Evolutionary conservation across 2,797 vertebrate genomes (phyloP).

Genomic region (Melanotaenia maccullochi): DNA sequence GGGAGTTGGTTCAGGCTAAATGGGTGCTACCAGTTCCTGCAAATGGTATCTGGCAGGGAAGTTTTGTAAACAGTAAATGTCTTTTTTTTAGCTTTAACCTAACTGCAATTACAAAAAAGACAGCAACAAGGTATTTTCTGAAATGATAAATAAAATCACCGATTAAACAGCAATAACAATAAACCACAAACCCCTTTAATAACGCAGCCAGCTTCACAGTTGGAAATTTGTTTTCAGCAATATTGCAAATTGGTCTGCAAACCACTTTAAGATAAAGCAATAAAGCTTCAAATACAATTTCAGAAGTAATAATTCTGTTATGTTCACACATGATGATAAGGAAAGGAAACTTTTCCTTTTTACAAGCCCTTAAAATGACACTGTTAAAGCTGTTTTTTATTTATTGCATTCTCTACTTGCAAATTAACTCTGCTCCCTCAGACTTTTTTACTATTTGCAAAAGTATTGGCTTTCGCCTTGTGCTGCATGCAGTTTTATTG

Average conservation of each 20-base stretch:
- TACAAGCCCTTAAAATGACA: conserved; percentile 69
- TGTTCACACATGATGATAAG: conserved; percentile 60
- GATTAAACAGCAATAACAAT: conserved; percentile 19
- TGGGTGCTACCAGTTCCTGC: conserved; percentile 19
- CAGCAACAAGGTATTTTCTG: neutral
- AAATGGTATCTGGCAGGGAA: conserved; percentile 18
- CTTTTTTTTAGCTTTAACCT: conserved; percentile 6
- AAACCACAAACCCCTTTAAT: conserved; percentile 25
- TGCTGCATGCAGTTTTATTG: conserved; percentile 58
- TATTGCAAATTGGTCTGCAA: conserved; percentile 37
- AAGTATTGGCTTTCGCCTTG: conserved; percentile 37
- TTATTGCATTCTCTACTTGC: conserved; percentile 60
- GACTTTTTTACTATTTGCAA: conserved; percentile 41
- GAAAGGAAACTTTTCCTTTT: conserved; percentile 68
- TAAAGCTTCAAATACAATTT: conserved; percentile 50
- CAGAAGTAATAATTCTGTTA: conserved; percentile 57
- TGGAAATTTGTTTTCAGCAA: conserved; percentile 29
- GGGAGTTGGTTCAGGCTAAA: conserved; percentile 26
- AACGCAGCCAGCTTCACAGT: conserved; percentile 21
- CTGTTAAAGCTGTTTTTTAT: conserved; percentile 71
- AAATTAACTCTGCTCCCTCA: conserved; percentile 63
- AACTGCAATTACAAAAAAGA: conserved; percentile 8
- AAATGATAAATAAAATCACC: conserved; percentile 9
- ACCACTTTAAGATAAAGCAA: conserved; percentile 58
- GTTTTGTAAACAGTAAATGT: conserved; percentile 21